These are phyloP conservation scores for Hassar affinis DNA, from an alignment of 2,113 vertebrate genomes.

Conservation along the genomic window DNA sequence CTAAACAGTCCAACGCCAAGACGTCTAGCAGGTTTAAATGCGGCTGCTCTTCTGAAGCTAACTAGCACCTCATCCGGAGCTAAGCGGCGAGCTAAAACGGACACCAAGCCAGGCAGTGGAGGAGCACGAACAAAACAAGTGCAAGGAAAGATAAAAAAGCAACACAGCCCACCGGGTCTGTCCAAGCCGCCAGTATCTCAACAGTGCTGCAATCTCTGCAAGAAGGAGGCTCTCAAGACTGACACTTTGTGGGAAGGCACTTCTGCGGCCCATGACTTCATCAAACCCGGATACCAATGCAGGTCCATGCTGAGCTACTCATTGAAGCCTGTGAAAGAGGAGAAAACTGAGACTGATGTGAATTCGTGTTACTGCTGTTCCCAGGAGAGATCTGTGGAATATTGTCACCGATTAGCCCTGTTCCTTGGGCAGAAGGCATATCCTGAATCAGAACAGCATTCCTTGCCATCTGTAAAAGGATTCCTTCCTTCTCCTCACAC, in stretches of 20 bases:
- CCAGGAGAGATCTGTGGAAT: constrained; percentile 79
- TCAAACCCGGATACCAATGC: constrained; percentile 60
- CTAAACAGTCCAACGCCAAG: constrained; percentile 82
- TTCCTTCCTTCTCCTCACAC: constrained; percentile 71
- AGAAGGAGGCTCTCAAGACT: constrained; percentile 70
- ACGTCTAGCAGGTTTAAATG: constrained; percentile 92
- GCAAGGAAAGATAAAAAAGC: constrained; percentile 61
- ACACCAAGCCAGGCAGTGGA: constrained; percentile 64
- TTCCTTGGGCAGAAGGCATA: constrained; percentile 81
- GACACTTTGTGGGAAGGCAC: constrained; percentile 68
- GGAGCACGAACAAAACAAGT: constrained; percentile 68
- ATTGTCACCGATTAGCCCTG: constrained; percentile 87
- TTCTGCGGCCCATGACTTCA: constrained; percentile 59
- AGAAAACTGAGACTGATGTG: constrained; percentile 70
- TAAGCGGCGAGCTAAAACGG: constrained; percentile 69
- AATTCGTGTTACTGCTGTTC: constrained; percentile 79
- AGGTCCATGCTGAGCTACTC: constrained; percentile 67
- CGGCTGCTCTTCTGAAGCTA: constrained; percentile 89
- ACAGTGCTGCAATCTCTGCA: constrained; percentile 79
- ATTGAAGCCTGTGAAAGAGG: constrained; percentile 73
- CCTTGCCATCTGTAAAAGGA: constrained; percentile 79
- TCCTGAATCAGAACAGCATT: constrained; percentile 66
- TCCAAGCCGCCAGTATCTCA: constrained; percentile 56
- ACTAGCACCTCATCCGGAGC: constrained; percentile 76
- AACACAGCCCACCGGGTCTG: constrained; percentile 57